Evolutionary conservation across 2,113 vertebrate genomes (phyloP), one percentile per base, ranked within the genome.

Genomic region (Cebus imitator): DNA sequence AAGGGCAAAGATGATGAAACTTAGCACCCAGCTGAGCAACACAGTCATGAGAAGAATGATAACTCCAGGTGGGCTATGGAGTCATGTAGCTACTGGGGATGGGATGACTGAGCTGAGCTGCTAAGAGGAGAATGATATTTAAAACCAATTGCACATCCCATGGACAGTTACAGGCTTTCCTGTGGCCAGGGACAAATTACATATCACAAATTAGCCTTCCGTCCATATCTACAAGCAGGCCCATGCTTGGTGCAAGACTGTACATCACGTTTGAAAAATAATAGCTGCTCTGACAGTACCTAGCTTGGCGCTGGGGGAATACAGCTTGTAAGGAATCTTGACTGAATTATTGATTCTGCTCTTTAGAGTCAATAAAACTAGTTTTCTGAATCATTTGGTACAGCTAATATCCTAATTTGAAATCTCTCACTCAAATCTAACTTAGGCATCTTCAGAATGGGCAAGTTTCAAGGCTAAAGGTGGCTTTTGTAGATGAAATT

Each of bases 1-100:
- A 90, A 84, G 61, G 40, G 23, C 70, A 87, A 52, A 80, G 12
- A 43, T 90, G 43, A 58, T 90, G 40, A 90, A 79, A 80, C 40
- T 43, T 58, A 58, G 68, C 10, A 6, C 8, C 23, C 30, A 76
- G 14, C 40, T 48, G 45, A 37, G 32, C 21, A 55, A 75, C 30
- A 66, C 9, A 66, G 8, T 45, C 57, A 88, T 1, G 5, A 76
- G 5, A 81, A 73, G 52, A 76, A 43, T 23, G 84, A n/a, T 87
- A 68, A 86, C 20, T 27, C 5, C 10, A 37, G 35, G 20, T 5
- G 17, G 0, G 2, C 9, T 45, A 11, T 9, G 27, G 18, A n/a
- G 10, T 23, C 23, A 18, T 27, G 21, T 10, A 13, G 37, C 48
- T 58, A 11, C 10, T 52, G 8, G 5, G n/a, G 1, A 13, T 30